Conservation (phyloP, 1,140 invertebrate genomes). For the Ceratina calcarata region DNA sequence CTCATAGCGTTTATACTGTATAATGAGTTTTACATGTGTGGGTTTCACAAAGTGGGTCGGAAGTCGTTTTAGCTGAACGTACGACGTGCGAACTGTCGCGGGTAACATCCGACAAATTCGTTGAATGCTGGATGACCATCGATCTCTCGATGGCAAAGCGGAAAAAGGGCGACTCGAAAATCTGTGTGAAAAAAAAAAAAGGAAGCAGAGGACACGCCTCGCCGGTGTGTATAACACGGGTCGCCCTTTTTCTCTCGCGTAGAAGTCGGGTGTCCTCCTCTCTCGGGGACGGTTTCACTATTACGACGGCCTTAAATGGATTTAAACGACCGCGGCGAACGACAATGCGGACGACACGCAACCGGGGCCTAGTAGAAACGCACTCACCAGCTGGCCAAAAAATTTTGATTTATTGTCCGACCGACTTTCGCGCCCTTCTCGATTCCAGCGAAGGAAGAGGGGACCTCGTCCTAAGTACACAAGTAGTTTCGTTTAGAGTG, state of each 20-base stretch:
- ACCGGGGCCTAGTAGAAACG: slow-evolving; percentile 30
- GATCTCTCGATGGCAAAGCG: slow-evolving; percentile 51
- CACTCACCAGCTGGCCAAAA: slow-evolving; percentile 55
- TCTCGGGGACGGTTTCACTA: neutral
- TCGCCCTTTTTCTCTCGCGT: slow-evolving; percentile 50
- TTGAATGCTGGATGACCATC: slow-evolving; percentile 52
- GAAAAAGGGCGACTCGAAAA: neutral
- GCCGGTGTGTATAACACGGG: slow-evolving; percentile 26
- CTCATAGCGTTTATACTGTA: too few relatives aligned
- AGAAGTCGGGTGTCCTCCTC: slow-evolving; percentile 39
- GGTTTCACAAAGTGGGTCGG: too few relatives aligned
- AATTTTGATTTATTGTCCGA: slow-evolving; percentile 63
- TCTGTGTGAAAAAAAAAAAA: neutral
- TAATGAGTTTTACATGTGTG: too few relatives aligned
- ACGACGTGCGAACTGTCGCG: neutral
- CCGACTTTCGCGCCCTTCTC: slow-evolving; percentile 33
- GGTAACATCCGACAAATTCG: slow-evolving; percentile 48
- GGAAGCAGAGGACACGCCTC: slow-evolving; percentile 64
- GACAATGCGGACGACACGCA: slow-evolving; percentile 61
- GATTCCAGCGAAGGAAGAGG: neutral
- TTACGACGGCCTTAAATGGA: slow-evolving; percentile 59
- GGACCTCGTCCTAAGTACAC: slow-evolving; percentile 55
- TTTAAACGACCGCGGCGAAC: slow-evolving; percentile 58
- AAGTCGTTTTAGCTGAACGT: neutral
- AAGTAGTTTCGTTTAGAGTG: slow-evolving; percentile 25